Base-by-base conservation (phyloP, 2,113 vertebrate species). In the Thryonomys swinderianus region DNA sequence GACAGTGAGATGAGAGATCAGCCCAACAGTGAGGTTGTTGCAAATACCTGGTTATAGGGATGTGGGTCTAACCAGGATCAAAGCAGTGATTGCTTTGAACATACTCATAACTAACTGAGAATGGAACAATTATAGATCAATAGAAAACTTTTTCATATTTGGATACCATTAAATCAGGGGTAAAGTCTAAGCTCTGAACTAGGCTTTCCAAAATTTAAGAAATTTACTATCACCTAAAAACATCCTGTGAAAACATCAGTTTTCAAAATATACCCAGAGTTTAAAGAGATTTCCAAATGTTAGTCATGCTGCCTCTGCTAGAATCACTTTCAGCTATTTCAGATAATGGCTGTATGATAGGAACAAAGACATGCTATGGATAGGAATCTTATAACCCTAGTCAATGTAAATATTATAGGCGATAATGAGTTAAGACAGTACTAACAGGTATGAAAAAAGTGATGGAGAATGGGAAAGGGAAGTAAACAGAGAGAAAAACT, bases 311-410 rank as follows among this genome's bases (percentile, higher is more conserved):
- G 64, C 1, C 53, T 83, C 2, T 40, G 18, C 2, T 48, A 78
- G 51, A 95, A 81, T 64, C 90, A n/a, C 55, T 74, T 94, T 90
- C 45, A 92, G 83, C 9, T 66, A 67, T 71, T 32, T 17, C 93
- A 92, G 27, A 78, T 7, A 88, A 51, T 57, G n/a, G 37, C n/a
- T 80, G 1, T 71, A 23, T 40, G 69, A 21, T 4, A 71, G 69
- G 20, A 37, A 67, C 17, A 67, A 67, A 37, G 66, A 67, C 7
- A 67, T 7, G 4, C 17, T 34, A n/a, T 17, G 4, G 18, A 20
- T 17, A 34, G 34, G 16, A 67, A 67, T n/a, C 66, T n/a, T 18
- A n/a, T 20, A 37, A 66, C 34, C 34, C 66, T 67, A n/a, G 18
- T 67, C 66, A 37, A 17, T 67, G 34, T 67, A n/a, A 18, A 20